Conservation (phyloP, 2,888 invertebrate species). For the Taphrorychus bicolor region DNA sequence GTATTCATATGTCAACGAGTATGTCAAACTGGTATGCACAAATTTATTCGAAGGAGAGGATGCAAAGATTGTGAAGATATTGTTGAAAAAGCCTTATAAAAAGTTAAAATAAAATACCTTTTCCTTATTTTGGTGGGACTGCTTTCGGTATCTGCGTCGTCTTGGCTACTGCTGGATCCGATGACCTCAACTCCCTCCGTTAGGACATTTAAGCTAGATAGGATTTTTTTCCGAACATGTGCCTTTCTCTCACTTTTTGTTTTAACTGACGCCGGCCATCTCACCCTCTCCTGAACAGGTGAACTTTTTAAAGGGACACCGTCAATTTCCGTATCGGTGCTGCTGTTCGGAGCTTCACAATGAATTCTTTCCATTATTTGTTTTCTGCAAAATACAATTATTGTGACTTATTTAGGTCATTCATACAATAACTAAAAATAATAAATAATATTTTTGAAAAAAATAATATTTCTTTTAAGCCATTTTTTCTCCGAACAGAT, state of each 20-base stretch:
- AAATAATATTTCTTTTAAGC: no score
- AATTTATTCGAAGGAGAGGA: background rate
- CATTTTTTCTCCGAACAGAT: no score
- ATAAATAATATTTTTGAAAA: no score
- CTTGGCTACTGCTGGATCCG: constrained; percentile 60
- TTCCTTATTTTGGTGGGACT: constrained; percentile 54
- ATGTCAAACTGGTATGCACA: no score
- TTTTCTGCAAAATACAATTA: constrained; percentile 36
- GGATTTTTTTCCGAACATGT: constrained; percentile 63
- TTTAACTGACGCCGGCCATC: constrained; percentile 43
- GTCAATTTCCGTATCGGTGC: constrained; percentile 55
- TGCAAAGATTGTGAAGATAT: background rate
- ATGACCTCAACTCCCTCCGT: constrained; percentile 64
- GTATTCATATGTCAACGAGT: no score
- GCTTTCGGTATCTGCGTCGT: constrained; percentile 63
- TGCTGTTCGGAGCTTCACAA: constrained; percentile 50
- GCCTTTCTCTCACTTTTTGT: constrained; percentile 62
- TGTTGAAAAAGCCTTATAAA: background rate
- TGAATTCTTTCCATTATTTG: constrained; percentile 46
- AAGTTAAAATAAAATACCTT: constrained; percentile 43
- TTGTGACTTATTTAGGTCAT: no score
- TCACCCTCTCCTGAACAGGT: constrained; percentile 44
- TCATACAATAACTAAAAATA: no score
- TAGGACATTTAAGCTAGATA: constrained; percentile 56
- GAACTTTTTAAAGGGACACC: constrained; percentile 50